These are phyloP conservation scores for Fukomys damarensis DNA, from an alignment of 2,113 vertebrate species.

Conservation along the genomic window DNA sequence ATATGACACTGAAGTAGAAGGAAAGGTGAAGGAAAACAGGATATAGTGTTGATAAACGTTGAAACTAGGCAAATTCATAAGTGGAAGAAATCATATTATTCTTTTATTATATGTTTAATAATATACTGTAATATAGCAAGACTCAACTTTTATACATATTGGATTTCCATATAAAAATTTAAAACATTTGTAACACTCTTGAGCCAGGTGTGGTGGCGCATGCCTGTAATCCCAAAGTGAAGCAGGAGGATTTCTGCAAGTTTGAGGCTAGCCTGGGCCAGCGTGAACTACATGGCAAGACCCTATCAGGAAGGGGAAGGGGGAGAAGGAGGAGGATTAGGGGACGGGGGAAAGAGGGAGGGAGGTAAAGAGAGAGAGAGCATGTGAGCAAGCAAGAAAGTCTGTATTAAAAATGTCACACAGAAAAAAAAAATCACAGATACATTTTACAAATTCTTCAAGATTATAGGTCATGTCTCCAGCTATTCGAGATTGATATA, in stretches of 20 bases:
- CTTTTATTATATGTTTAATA: neutral
- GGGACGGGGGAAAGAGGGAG: no score
- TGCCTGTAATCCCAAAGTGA: neutral
- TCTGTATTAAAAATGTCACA: no score
- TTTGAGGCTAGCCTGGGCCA: neutral
- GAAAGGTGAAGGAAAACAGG: slow-evolving; percentile 34
- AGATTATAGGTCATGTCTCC: neutral
- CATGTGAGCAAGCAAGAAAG: no score
- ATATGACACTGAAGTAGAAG: neutral
- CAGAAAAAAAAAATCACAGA: no score
- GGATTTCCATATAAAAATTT: neutral
- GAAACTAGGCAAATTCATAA: neutral
- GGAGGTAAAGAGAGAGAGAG: no score
- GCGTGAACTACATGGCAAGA: neutral
- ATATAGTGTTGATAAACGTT: neutral
- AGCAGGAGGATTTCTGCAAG: neutral
- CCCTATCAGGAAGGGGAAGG: neutral
- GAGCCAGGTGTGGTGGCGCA: neutral
- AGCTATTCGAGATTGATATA: neutral
- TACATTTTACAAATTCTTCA: neutral
- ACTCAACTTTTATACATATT: neutral
- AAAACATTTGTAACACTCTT: neutral
- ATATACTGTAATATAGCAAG: slow-evolving; percentile 3
- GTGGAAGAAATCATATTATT: neutral
- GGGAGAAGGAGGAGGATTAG: no score